A percentile compares a stretch with the other conserved stretches of the same genome.
Evolutionary conservation across 2,888 invertebrate genomes (phyloP).

Genomic region (Stratiomys singularior): DNA sequence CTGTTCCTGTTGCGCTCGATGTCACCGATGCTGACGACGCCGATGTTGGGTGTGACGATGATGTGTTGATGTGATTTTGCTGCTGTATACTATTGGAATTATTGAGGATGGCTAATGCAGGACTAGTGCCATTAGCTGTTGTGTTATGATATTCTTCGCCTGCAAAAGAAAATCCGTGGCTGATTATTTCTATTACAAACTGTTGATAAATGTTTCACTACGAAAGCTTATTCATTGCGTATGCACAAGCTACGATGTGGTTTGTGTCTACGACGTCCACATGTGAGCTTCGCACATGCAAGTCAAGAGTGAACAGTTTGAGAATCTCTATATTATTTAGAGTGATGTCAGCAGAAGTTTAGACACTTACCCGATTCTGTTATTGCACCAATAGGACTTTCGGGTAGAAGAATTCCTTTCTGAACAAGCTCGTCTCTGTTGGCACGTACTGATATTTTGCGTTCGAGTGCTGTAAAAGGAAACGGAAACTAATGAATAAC

Average conservation of each 20-base stretch:
- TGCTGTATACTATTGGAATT: constrained; percentile 56
- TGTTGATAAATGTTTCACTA: no score
- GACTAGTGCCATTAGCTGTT: constrained; percentile 61
- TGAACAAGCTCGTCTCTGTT: constrained; percentile 97
- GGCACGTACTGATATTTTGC: constrained; percentile 98
- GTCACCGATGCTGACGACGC: constrained; percentile 50
- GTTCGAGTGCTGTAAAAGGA: constrained; percentile 81
- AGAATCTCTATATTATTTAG: neutral
- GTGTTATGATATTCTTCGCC: constrained; percentile 64
- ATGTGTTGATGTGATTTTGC: constrained; percentile 56
- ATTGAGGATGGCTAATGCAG: constrained; percentile 63
- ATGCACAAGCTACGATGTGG: neutral
- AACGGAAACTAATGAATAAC: no score
- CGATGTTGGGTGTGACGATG: constrained; percentile 59
- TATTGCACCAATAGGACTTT: constrained; percentile 85
- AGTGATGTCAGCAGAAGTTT: neutral
- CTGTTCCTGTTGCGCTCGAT: constrained; percentile 55
- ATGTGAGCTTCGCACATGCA: no score
- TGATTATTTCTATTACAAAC: neutral
- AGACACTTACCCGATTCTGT: constrained; percentile 79
- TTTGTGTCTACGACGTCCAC: neutral
- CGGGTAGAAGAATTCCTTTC: constrained; percentile 93
- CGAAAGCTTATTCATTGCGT: neutral
- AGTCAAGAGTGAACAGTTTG: neutral
- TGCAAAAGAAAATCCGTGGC: constrained; percentile 50